Base-by-base conservation (phyloP, 2,113 vertebrate genomes). In the Bufo bufo region DNA sequence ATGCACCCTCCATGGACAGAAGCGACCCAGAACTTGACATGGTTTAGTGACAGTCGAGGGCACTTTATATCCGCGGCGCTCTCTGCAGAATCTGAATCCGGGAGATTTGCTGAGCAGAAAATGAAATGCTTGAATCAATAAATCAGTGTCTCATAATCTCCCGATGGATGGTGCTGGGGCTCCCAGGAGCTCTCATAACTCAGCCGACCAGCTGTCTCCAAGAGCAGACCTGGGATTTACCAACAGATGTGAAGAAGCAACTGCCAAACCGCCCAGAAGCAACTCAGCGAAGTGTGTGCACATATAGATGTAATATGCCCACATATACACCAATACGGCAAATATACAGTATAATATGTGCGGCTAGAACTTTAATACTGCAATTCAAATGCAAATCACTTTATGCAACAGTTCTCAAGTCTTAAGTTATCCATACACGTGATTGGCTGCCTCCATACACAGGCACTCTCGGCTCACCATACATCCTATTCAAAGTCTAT, bases 231-330 rank as follows among this genome's bases (percentile, higher is more conserved):
- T n/a, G 7, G 65, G 82, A 71, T 49, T 72, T 43, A 43, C 16
- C 83, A 63, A 82, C 84, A 85, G 69, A 54, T 85, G 84, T n/a
- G 71, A 59, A 6, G 52, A 43, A 66, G 85, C 75, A 66, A 33
- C 6, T 66, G 75, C 85, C 85, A 86, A 45, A 43, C 69, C 13
- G 69, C 33, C 58, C 45, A 43, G 59, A n/a, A 65, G 75, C 58
- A 43, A 65, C 9, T 6, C 58, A 52, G 59, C 33, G 4, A 10
- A 49, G 69, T 43, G 16, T 54, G 4, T 69, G 33, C 33, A 33
- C 33, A 33, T 33, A 33, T 33, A 33, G 33, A 33, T 33, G 33
- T 33, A 33, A 33, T 33, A 33, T 33, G 33, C 33, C 1, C 33
- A 33, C 33, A 33, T 33, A 33, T 33, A 33, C 33, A 33, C 33